Conservation (phyloP, 2,797 vertebrate species). For the Anabas testudineus region DNA sequence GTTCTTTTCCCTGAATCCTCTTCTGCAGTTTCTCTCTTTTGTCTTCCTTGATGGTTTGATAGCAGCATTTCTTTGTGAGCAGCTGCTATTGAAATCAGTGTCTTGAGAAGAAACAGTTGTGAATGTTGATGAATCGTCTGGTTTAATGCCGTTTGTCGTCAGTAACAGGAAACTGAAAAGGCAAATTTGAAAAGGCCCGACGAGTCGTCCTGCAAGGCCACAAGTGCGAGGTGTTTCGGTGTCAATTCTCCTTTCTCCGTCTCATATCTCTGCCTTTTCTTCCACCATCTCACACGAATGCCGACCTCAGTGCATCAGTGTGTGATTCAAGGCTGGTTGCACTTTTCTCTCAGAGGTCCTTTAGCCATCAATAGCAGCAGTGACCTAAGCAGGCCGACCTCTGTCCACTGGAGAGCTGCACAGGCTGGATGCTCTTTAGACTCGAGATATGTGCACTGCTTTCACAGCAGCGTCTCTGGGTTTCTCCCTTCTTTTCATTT, state of each 20-base stretch:
- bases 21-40: no score
- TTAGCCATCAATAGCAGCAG: slow-evolving; percentile 29
- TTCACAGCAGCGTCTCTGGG: slow-evolving; percentile 4
- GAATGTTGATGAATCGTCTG: background rate
- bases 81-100: background rate
- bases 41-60: slow-evolving; percentile 1
- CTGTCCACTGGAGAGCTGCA: slow-evolving; percentile 16
- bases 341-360: slow-evolving; percentile 59
- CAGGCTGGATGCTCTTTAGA: slow-evolving; percentile 41
- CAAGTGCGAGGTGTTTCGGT: background rate
- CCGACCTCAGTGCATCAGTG: slow-evolving; percentile 26
- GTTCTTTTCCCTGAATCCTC: no score
- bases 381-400: slow-evolving; percentile 35
- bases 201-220: slow-evolving; percentile 58
- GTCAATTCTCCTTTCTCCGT: slow-evolving; percentile 4
- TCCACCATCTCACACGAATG: slow-evolving; percentile 26
- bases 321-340: slow-evolving; percentile 53
- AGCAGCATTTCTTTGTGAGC: background rate
- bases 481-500: background rate
- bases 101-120: slow-evolving; percentile 12
- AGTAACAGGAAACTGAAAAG: slow-evolving; percentile 48
- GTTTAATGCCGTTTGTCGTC: slow-evolving; percentile 43
- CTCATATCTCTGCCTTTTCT: slow-evolving; percentile 19
- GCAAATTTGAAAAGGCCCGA: slow-evolving; percentile 43
- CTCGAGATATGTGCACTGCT: slow-evolving; percentile 5